These are phyloP conservation scores for Rhingia rostrata DNA, from an alignment of 2,888 invertebrate genomes.

Conservation along the genomic window DNA sequence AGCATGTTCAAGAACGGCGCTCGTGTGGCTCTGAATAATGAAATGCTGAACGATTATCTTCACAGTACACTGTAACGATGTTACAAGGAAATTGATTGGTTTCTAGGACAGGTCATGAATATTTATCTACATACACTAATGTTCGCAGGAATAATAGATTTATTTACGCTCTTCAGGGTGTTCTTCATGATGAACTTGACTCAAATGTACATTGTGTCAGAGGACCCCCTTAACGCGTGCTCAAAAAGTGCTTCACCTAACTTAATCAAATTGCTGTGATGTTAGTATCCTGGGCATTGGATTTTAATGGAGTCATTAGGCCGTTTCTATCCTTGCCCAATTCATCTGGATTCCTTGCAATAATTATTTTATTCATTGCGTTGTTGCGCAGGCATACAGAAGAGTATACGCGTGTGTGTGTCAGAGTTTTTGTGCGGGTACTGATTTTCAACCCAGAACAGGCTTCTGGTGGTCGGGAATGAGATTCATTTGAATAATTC, in stretches of 20 bases:
- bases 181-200: constrained; percentile 7
- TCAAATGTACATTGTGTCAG: constrained; percentile 8
- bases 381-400: not conserved
- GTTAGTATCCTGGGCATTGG: constrained; percentile 33
- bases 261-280: constrained; percentile 48
- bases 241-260: constrained; percentile 46
- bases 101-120: constrained; percentile 55
- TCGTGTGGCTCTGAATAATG: constrained; percentile 56
- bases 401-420: too few species aligned
- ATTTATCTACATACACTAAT: constrained; percentile 44
- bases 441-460: constrained; percentile 28
- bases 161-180: constrained; percentile 18
- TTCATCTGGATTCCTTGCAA: constrained; percentile 22
- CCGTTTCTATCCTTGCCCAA: constrained; percentile 24
- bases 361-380: constrained; percentile 28
- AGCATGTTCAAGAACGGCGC: constrained; percentile 34
- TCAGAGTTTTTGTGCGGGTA: not conserved
- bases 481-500: constrained; percentile 46
- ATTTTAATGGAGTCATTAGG: constrained; percentile 57
- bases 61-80: constrained; percentile 37
- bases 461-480: constrained; percentile 16
- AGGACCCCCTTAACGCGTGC: constrained; percentile 6
- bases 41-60: constrained; percentile 45
- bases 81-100: constrained; percentile 56
- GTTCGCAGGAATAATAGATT: constrained; percentile 37